These are phyloP conservation scores for Galeruca laticollis DNA, from an alignment of 2,888 invertebrate species.

Conservation along the genomic window DNA sequence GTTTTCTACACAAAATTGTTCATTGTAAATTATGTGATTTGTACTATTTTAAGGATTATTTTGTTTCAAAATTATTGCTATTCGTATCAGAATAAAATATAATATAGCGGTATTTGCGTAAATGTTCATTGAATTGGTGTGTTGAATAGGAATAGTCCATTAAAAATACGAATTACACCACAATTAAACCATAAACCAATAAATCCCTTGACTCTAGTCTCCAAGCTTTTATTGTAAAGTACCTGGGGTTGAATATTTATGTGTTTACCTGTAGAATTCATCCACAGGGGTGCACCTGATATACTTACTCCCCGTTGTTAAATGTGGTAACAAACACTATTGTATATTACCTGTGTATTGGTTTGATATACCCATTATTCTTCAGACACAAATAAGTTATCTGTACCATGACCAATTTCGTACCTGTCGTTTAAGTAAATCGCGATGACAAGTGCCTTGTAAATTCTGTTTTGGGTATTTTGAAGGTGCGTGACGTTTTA, in stretches of 20 bases:
- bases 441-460: constrained; percentile 37
- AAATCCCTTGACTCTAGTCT: constrained; percentile 40
- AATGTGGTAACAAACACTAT: constrained; percentile 30
- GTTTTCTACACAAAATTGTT: no score
- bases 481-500: constrained; percentile 13
- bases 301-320: constrained; percentile 40
- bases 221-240: constrained; percentile 32
- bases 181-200: constrained; percentile 50
- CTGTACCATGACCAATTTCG: not conserved
- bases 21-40: no score
- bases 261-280: constrained; percentile 34
- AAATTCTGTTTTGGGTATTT: constrained; percentile 28
- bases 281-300: constrained; percentile 39
- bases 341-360: not conserved
- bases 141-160: not conserved
- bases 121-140: constrained; percentile 4
- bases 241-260: constrained; percentile 35
- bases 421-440: constrained; percentile 31
- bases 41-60: no score
- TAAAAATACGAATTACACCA: constrained; percentile 24
- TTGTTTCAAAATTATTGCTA: no score
- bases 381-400: constrained; percentile 1
- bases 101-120: no score
- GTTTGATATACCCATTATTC: not conserved
- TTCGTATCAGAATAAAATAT: no score